Conservation (phyloP, 2,888 invertebrate genomes). For the Deroplatys truncata region DNA sequence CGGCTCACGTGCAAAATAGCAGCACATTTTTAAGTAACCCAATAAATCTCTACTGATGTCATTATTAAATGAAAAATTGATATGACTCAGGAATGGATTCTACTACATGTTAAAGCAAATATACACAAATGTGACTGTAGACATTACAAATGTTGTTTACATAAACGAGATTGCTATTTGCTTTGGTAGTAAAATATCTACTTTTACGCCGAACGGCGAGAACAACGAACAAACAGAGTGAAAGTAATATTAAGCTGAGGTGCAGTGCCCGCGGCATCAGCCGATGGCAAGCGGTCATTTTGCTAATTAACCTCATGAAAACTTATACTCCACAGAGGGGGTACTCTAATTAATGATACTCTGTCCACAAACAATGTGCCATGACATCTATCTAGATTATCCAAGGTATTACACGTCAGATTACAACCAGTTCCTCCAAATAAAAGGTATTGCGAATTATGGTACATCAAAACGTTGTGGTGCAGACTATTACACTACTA, state of each 20-base stretch:
- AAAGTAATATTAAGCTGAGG: neutral
- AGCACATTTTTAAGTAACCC: neutral
- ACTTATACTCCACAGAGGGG: neutral
- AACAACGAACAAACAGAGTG: neutral
- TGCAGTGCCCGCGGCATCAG: neutral
- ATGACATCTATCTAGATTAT: neutral
- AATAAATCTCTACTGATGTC: neutral
- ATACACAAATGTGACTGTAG: neutral
- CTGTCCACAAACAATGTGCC: neutral
- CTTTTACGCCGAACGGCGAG: neutral
- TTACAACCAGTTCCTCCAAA: neutral
- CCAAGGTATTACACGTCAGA: neutral
- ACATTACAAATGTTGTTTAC: neutral
- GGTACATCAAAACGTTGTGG: too few species aligned
- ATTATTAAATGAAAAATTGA: neutral
- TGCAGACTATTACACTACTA: too few species aligned
- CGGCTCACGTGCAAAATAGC: neutral
- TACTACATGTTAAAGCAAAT: neutral
- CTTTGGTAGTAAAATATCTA: neutral
- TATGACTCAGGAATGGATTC: neutral
- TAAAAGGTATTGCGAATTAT: too few species aligned
- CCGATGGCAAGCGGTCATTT: neutral
- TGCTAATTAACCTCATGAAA: neutral
- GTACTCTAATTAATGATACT: neutral
- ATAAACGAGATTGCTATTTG: neutral